Percentiles rank a stretch among this genome's conserved stretches.
Evolutionary conservation across 1,140 invertebrate genomes (phyloP).

Genomic region (Parapsyche elsis): DNA sequence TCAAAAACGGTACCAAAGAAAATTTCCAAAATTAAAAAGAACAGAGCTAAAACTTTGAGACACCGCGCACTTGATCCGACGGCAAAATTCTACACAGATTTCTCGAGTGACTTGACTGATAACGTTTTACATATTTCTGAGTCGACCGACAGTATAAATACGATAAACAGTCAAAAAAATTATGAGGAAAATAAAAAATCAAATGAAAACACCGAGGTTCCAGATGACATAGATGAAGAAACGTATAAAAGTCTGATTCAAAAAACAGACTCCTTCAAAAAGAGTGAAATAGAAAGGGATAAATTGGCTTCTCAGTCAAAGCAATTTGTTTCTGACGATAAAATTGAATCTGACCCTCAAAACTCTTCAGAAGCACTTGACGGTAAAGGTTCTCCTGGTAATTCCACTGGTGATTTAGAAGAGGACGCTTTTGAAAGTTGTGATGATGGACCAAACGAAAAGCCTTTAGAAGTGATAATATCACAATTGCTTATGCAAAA

Average conservation of each 20-base stretch:
- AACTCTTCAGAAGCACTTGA: constrained; percentile 61
- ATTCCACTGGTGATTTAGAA: constrained; percentile 48
- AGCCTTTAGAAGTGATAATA: constrained; percentile 82
- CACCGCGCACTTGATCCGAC: constrained; percentile 65
- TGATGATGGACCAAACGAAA: constrained; percentile 60
- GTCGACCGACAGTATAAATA: constrained; percentile 71
- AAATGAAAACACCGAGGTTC: constrained; percentile 57
- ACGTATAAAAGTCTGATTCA: constrained; percentile 66
- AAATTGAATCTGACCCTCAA: constrained; percentile 31
- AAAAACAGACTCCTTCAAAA: constrained; percentile 68
- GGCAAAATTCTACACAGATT: constrained; percentile 75
- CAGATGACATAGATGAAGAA: constrained; percentile 65
- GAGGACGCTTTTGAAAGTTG: constrained; percentile 61
- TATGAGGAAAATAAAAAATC: constrained; percentile 52
- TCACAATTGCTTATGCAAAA: constrained; percentile 86
- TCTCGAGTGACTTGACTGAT: constrained; percentile 69
- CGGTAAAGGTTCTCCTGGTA: constrained; percentile 49
- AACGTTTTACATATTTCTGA: constrained; percentile 72
- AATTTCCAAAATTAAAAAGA: constrained; percentile 74
- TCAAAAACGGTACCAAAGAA: constrained; percentile 75
- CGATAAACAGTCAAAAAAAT: constrained; percentile 56
- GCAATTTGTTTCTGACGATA: not conserved
- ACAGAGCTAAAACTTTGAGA: constrained; percentile 66
- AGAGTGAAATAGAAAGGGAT: constrained; percentile 67
- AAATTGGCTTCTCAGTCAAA: constrained; percentile 65